A percentile compares a stretch with the other conserved stretches of the same genome.
Conservation (phyloP, 2,113 vertebrate species). For the Rallus limicola region DNA sequence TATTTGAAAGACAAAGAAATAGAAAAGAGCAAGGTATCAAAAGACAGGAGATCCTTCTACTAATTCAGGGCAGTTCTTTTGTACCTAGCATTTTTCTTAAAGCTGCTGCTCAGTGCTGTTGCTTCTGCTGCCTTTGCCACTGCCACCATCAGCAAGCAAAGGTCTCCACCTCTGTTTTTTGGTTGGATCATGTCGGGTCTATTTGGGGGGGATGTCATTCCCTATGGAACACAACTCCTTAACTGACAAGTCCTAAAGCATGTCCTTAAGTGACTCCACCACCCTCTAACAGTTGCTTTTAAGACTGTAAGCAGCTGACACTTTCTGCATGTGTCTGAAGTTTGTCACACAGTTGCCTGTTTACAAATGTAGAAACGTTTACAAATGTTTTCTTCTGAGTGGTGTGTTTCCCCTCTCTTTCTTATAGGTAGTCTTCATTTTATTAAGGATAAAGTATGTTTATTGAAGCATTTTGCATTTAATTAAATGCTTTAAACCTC, state of each 20-base stretch:
- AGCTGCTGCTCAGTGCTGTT: neutral
- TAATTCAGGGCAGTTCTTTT: neutral
- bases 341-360: neutral
- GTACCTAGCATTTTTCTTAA: neutral
- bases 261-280: neutral
- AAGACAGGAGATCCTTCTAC: neutral
- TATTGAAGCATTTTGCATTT: neutral
- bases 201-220: neutral
- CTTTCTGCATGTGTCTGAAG: neutral
- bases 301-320: neutral
- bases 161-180: neutral
- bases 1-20: neutral
- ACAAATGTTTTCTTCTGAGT: neutral
- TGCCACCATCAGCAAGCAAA: neutral
- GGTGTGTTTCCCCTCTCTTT: neutral
- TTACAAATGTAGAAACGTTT: neutral
- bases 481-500: neutral
- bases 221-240: too few relatives aligned
- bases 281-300: neutral
- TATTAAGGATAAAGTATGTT: neutral
- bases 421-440: neutral
- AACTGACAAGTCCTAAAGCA: too few relatives aligned
- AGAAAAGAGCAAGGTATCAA: neutral
- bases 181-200: neutral
- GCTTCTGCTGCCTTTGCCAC: neutral